Evolutionary conservation across 2,888 invertebrate genomes (phyloP), one percentile per base, ranked within the genome.

Genomic region (Isoperla grammatica): DNA sequence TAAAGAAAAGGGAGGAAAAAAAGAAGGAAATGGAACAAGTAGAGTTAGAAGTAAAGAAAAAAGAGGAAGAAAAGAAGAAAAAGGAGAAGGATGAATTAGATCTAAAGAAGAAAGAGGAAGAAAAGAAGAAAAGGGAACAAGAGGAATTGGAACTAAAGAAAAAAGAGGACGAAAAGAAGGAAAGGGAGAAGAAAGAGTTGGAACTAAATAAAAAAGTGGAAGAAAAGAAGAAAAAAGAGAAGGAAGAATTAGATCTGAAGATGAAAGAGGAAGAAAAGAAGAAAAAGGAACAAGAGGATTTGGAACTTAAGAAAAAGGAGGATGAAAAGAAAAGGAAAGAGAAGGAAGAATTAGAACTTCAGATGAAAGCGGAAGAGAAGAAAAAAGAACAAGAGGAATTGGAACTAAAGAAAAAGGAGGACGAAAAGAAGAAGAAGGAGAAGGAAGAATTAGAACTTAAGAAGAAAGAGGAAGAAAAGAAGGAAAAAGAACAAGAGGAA

Each of bases 261-360:
- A 48, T 58, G 17, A 42, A 56, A 29, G 22, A 57, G 50, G 23
- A 56, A 23, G 40, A 45, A 22, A 42, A 56, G 35, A 42, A 37
- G 54, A 17, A 40, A 49, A 56, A 61, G 42, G 65, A 68, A 61
- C 50, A 65, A 39, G 65, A 63, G 56, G 66, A 66, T 64, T 11
- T 15, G n/a, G 15, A 60, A 3, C 15, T 37, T 13, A 22, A 20
- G 37, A 8, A 55, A 45, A n/a, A 50, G 63, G 72, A 40, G 17
- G 54, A 19, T 29, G 19, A 59, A 49, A 29, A 20, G 19, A 35
- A 12, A 56, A 17, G 56, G 59, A 40, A 29, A 60, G 22, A 23
- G 8, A 11, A 2, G 29, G 23, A 35, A 39, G 42, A 19, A n/a
- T 72, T 62, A 73, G 74, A 62, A 70, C 72, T 11, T 62, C 59